Conservation (phyloP, 1,140 invertebrate genomes). For the Holcopasites calliopsidis region DNA sequence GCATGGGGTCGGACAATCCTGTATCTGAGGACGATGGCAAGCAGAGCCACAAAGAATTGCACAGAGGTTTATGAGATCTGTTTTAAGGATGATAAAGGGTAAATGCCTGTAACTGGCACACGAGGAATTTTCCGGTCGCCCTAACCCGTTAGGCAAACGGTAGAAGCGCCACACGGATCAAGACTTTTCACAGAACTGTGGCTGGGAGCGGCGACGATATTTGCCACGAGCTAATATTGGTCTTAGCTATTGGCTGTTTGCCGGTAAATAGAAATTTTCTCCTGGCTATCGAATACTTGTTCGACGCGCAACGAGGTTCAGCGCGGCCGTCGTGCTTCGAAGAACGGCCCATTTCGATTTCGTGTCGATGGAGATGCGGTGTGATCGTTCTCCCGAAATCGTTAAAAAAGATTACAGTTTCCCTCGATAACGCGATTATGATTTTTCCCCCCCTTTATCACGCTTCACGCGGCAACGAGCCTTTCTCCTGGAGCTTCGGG, state of each 20-base stretch:
- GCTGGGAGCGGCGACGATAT: conserved; percentile 42
- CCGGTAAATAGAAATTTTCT: conserved; percentile 61
- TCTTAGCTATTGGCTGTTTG: conserved; percentile 59
- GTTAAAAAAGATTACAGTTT: background rate
- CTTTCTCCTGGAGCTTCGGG: too few species aligned
- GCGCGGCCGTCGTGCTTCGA: background rate
- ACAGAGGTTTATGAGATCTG: too few species aligned
- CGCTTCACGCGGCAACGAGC: background rate
- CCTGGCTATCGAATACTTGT: conserved; percentile 38
- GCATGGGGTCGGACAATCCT: too few species aligned
- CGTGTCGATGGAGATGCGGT: conserved; percentile 1
- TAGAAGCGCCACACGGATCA: conserved; percentile 10
- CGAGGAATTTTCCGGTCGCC: conserved; percentile 24
- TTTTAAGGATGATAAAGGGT: background rate
- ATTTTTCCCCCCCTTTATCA: background rate
- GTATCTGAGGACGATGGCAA: too few species aligned
- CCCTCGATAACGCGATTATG: background rate
- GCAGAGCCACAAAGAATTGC: too few species aligned
- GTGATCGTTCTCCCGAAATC: too few species aligned
- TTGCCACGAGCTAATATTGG: conserved; percentile 58
- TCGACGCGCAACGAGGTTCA: conserved; percentile 20
- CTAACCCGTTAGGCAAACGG: too few species aligned
- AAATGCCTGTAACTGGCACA: background rate
- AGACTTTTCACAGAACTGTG: conserved; percentile 46
- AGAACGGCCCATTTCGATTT: background rate